Percentiles rank a stretch among this genome's conserved stretches.
phyloP scores from a whole-genome alignment of 2,888 invertebrate genomes.

The Mylabris sibirica region DNA sequence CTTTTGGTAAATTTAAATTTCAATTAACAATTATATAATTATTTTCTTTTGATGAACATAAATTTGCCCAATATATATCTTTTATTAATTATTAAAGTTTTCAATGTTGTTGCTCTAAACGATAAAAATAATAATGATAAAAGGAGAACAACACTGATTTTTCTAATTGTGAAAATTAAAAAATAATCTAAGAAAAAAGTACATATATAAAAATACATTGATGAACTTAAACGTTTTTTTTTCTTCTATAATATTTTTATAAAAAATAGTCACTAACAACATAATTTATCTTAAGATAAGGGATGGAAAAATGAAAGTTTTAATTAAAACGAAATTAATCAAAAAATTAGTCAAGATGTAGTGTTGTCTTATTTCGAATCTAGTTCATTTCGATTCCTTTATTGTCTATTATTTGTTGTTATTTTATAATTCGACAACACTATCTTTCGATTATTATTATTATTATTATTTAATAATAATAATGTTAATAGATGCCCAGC shows the following conservation, averaged over 20 bases:
- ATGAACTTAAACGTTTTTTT: background rate
- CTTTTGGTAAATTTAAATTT: background rate
- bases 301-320: background rate
- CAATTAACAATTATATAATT: background rate
- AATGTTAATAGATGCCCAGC: conserved; percentile 3
- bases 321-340: background rate
- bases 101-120: background rate
- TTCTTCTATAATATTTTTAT: background rate
- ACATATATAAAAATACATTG: conserved; percentile 12
- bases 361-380: conserved; percentile 6
- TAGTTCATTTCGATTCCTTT: background rate
- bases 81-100: background rate
- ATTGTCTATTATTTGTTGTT: background rate
- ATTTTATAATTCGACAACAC: background rate
- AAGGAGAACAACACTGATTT: background rate
- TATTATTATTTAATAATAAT: background rate
- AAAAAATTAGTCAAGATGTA: background rate
- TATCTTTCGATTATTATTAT: background rate
- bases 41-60: background rate
- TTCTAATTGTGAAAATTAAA: background rate
- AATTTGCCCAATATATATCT: background rate
- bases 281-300: background rate
- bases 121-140: background rate
- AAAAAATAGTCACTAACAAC: conserved; percentile 3
- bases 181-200: background rate